Conservation (phyloP, 2,113 vertebrate species). For the Dolichallabes microphthalmus region DNA sequence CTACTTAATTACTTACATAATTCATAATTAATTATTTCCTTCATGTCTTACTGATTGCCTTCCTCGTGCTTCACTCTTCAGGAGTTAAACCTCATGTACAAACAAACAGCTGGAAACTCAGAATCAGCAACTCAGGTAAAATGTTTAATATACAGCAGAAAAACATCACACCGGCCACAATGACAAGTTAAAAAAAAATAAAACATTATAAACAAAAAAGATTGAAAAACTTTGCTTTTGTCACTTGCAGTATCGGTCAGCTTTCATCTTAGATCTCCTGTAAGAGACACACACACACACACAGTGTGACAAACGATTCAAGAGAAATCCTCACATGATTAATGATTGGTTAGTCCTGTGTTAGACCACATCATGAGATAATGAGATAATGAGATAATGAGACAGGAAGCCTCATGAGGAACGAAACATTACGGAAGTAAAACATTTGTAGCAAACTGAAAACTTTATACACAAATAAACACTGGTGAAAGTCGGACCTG, state of each 20-base stretch:
- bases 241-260: slow-evolving; percentile 97
- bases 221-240: neutral
- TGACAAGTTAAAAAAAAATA: neutral
- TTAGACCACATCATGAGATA: no score
- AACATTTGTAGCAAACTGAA: no score
- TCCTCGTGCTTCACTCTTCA: neutral
- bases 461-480: neutral
- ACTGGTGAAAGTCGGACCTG: slow-evolving; percentile 73
- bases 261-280: slow-evolving; percentile 97
- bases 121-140: neutral
- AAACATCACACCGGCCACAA: neutral
- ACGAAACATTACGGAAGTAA: no score
- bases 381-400: no score
- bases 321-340: no score
- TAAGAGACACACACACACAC: slow-evolving; percentile 25
- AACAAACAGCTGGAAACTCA: no score
- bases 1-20: neutral
- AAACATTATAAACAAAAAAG: slow-evolving; percentile 22
- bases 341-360: no score
- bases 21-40: neutral
- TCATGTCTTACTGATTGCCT: neutral
- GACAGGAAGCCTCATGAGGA: no score
- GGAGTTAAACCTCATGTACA: neutral
- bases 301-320: no score
- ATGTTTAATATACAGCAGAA: neutral